Percentiles rank a stretch among this genome's conserved stretches.
Evolutionary conservation across 2,797 vertebrate species (phyloP).

Genomic region (Enteromius paludinosus): DNA sequence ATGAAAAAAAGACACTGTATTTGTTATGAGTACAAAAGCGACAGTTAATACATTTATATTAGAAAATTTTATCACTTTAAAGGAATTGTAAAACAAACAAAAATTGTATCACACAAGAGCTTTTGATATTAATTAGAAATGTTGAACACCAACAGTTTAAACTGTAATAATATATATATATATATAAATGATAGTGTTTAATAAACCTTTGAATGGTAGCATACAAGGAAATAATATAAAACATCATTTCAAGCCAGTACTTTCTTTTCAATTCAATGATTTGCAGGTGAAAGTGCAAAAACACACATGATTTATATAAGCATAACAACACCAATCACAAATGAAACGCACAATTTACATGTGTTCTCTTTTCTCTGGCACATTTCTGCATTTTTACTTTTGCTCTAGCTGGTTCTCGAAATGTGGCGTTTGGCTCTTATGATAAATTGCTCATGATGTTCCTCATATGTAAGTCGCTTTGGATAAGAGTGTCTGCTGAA

Average conservation of each 20-base stretch:
- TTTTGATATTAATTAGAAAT: not conserved
- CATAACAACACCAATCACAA: not conserved
- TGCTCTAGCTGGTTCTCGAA: not conserved
- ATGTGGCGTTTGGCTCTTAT: not conserved
- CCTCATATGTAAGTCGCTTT: not conserved
- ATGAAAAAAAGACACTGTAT: not conserved
- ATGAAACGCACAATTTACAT: not conserved
- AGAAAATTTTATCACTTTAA: too few species aligned
- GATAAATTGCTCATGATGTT: conserved; percentile 7
- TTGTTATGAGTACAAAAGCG: not conserved
- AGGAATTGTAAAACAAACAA: too few species aligned
- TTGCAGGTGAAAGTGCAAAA: not conserved
- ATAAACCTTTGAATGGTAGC: not conserved
- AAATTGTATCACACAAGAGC: not conserved
- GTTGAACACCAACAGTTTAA: not conserved
- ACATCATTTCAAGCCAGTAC: not conserved
- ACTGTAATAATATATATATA: not conserved
- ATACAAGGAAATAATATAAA: not conserved
- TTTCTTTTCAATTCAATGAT: not conserved
- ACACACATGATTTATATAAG: not conserved
- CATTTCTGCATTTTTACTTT: not conserved
- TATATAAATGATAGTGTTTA: not conserved
- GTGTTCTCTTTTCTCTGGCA: not conserved
- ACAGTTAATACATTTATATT: not conserved
- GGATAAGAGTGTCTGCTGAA: conserved; percentile 13